Base-by-base conservation (phyloP, 2,797 vertebrate species). In the Sebastes reedi region DNA sequence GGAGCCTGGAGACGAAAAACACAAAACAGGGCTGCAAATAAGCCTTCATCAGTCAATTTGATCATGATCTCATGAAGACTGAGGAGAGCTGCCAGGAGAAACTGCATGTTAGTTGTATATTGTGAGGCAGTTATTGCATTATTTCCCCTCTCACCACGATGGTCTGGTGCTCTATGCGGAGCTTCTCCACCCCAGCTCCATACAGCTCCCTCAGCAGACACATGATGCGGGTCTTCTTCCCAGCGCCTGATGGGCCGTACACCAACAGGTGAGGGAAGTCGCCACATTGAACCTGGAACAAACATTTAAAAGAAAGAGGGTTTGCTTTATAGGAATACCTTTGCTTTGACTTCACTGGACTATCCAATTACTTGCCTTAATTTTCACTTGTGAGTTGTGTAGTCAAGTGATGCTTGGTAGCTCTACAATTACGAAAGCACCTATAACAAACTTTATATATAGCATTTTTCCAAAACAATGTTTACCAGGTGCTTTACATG, bases 211-310 rank as follows among this genome's bases (percentile, higher is more conserved):
- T 94, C 75, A 99, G 92, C 70, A 99, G 89, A 92, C 98, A 99
- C 98, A 98, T 99, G 84, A 99, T 98, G 87, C 98, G 96, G 1
- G 98, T 99, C 94, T 99, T 99, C 93, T 99, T 99, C 32, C 98
- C 99, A 6, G 98, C 98, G 9, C 99, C 99, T 2, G 98, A 98
- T 0, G 98, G 99, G 5, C 99, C 98, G 79, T 98, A 99, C 8
- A 99, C 96, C 93, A 99, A 83, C 8, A 99, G 82, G 88, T 99
- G 99, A 24, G 99, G 98, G 77, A 99, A 99, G 84, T 99, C 98
- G 1, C 99, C 98, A 91, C 97, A 96, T 0, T 99, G 98, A 55
- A 99, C 98, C 99, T 99, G 87, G 36, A 83, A 87, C 34, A 61
- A 68, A 69, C 58, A 82, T 71, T 5, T 55, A 74, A 2, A 79